Evolutionary conservation across 2,888 invertebrate genomes (phyloP).

Genomic region (Phlogophora meticulosa): DNA sequence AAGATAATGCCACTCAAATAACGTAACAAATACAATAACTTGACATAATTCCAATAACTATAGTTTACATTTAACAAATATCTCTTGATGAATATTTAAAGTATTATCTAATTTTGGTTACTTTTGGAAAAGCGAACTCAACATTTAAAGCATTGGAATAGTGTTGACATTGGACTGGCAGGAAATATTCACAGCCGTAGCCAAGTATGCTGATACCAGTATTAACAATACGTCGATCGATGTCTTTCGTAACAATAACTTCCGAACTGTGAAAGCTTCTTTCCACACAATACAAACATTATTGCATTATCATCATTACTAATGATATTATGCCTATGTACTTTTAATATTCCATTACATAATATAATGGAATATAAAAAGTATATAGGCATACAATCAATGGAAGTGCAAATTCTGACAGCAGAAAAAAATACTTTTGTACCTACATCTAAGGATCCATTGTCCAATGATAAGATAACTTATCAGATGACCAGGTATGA

Average conservation of each 20-base stretch:
- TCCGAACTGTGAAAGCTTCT: conserved; percentile 54
- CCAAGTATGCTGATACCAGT: conserved; percentile 19
- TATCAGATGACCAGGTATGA: conserved; percentile 80
- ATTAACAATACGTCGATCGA: conserved; percentile 42
- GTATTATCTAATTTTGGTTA: conserved; percentile 43
- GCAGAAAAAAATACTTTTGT: conserved; percentile 25
- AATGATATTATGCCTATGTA: conserved; percentile 1
- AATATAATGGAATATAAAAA: conserved; percentile 26
- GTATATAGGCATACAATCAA: too few species aligned
- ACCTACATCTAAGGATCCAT: conserved; percentile 69
- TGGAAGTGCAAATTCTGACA: conserved; percentile 26
- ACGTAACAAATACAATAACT: conserved; percentile 27
- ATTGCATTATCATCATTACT: conserved; percentile 37
- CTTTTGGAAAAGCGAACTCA: neutral
- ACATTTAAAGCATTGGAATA: fast-evolving
- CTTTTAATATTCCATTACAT: conserved; percentile 31
- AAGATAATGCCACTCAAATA: conserved; percentile 20
- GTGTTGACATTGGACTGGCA: neutral
- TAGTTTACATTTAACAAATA: conserved; percentile 34
- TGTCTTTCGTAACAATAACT: conserved; percentile 52
- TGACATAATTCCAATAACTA: conserved; percentile 27
- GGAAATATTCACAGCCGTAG: neutral
- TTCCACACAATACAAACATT: conserved; percentile 3
- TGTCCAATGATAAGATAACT: conserved; percentile 78
- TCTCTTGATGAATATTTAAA: conserved; percentile 41